Evolutionary conservation across 2,888 invertebrate species (phyloP), one percentile per base, ranked within the genome.

Genomic region (Drosophila antonietae): DNA sequence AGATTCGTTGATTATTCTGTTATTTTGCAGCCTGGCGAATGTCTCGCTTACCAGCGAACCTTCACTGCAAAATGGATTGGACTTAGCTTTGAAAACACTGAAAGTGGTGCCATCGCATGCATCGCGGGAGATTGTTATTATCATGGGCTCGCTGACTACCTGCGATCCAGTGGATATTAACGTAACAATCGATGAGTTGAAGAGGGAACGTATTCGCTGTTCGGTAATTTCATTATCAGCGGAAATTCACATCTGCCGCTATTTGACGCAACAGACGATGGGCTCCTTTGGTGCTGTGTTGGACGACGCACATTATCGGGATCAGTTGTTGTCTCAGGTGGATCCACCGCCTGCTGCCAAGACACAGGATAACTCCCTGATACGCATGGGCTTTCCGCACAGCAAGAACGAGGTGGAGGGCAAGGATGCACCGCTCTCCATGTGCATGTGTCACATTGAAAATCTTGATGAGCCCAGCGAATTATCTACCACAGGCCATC

Each of bases 301-400:
- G 49, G 97, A 98, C 90, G 97, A 97, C 85, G 94, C 94, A 47
- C 97, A 97, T 92, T 96, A 93, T 80, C 94, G 94, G 77, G 95
- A 96, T 90, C 94, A 95, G 78, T 90, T 96, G 18, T 93, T 94
- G 78, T 94, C 94, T 60, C 95, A 96, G 83, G 94, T 96, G 9
- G 95, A 95, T 91, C 95, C 95, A 33, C 95, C 95, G 39, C 94
- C 96, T 20, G 96, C 97, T 63, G 96, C 97, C 20, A 94, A 95
- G 61, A 92, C 94, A 75, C 92, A 95, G 68, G 96, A 96, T 75
- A 95, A 96, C n/a, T 95, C 96, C 14, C 94, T 98, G 3, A 97
- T 98, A 41, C 97, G 98, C 94, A 99, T 99, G 98, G 99, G 98
- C 52, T 99, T 99, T 93, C 98, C 98, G 8, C 97, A 98, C 93